Percentiles rank a stretch among this genome's conserved stretches.
Conservation (phyloP, 2,797 vertebrate genomes). For the Natrix natrix region DNA sequence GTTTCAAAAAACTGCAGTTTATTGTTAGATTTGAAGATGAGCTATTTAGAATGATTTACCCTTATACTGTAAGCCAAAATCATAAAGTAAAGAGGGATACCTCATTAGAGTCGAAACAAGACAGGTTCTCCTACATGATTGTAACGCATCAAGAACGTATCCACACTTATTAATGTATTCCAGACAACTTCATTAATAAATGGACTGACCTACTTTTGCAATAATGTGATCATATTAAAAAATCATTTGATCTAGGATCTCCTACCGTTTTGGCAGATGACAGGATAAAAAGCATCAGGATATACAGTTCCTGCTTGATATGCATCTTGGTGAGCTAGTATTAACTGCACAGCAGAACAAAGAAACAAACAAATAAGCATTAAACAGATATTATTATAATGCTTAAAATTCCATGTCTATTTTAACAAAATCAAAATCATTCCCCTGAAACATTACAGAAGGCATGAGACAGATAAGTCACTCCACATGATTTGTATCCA, state of each 20-base stretch:
- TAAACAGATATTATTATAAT: background rate
- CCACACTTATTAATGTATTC: background rate
- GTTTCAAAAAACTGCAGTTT: background rate
- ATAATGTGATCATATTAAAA: background rate
- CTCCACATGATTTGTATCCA: background rate
- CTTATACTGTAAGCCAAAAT: background rate
- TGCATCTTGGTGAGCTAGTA: conserved; percentile 73
- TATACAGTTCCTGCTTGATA: conserved; percentile 76
- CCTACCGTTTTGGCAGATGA: conserved; percentile 73
- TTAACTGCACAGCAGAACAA: conserved; percentile 59
- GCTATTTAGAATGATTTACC: background rate
- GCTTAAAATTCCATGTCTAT: background rate
- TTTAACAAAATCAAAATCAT: background rate
- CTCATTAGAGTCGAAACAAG: background rate
- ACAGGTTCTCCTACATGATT: background rate
- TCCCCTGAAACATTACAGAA: background rate
- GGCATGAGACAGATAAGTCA: background rate
- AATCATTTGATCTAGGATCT: background rate
- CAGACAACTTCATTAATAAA: background rate
- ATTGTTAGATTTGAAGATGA: background rate
- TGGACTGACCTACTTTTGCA: background rate
- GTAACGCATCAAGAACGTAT: background rate
- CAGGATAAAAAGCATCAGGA: conserved; percentile 76
- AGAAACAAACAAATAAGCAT: background rate
- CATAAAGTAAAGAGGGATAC: background rate